phyloP scores from a whole-genome alignment of 2,888 invertebrate genomes.

The Dexiosoma caninum region DNA sequence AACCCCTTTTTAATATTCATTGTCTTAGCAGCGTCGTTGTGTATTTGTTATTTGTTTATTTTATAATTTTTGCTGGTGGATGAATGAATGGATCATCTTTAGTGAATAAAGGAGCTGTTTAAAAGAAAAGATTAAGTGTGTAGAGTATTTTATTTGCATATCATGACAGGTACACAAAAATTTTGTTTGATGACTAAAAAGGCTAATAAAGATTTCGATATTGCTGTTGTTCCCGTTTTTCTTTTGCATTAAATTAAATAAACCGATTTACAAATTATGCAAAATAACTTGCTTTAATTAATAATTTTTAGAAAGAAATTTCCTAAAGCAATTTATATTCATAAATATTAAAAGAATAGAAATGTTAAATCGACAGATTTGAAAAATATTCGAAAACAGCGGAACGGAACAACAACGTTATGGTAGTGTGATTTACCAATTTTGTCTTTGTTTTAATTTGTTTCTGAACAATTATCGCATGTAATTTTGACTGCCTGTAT shows the following conservation, averaged over 20 bases:
- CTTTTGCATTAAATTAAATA: conserved; percentile 11
- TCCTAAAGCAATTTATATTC: neutral
- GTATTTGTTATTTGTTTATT: conserved; percentile 60
- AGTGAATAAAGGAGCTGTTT: conserved; percentile 44
- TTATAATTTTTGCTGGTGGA: conserved; percentile 27
- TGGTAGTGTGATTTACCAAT: too few species aligned
- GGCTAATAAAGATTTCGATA: neutral
- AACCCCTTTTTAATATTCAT: conserved; percentile 77
- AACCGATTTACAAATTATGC: conserved; percentile 3
- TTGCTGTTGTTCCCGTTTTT: neutral
- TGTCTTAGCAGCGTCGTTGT: conserved; percentile 69
- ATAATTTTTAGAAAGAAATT: neutral
- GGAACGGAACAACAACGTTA: too few species aligned
- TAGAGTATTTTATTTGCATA: conserved; percentile 70
- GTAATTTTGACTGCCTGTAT: too few species aligned
- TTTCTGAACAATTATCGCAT: too few species aligned
- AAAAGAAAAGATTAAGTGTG: conserved; percentile 64
- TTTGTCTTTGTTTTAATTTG: too few species aligned
- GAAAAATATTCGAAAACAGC: too few species aligned
- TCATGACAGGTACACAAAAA: conserved; percentile 60
- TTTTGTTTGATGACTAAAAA: conserved; percentile 12
- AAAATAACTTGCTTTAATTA: neutral
- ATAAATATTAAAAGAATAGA: too few species aligned
- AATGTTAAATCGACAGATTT: too few species aligned
- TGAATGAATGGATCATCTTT: neutral